Evolutionary conservation across 2,113 vertebrate species (phyloP).

Genomic region (Scytalopus superciliaris): DNA sequence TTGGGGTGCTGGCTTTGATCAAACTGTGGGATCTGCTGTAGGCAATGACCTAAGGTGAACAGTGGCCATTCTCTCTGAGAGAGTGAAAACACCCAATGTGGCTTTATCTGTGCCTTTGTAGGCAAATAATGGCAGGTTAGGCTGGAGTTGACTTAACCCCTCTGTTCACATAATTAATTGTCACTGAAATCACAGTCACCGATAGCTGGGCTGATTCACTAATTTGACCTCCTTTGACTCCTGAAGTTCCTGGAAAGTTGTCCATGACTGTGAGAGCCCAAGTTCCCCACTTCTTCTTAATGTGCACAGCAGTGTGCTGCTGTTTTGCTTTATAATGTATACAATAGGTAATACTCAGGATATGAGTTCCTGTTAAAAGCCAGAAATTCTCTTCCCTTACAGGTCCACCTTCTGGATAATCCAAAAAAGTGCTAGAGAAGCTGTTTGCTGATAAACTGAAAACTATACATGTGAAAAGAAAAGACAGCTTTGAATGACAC

Average conservation of each 20-base stretch:
- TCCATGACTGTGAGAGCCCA: background rate
- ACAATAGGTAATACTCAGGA: background rate
- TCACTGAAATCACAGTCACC: background rate
- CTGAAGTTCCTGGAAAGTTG: conserved; percentile 28
- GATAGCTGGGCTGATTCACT: background rate
- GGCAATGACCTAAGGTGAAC: background rate
- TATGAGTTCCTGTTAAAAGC: background rate
- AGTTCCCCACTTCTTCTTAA: background rate
- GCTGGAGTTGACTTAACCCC: background rate
- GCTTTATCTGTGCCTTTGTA: background rate
- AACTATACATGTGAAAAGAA: background rate
- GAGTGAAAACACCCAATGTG: background rate
- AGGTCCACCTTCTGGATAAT: background rate
- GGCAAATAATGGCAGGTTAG: background rate
- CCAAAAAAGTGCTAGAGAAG: background rate
- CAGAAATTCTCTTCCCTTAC: background rate
- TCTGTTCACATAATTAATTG: accelerated
- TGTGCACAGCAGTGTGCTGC: background rate
- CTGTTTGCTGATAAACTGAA: background rate
- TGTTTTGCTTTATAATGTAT: background rate
- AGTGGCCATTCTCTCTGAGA: background rate
- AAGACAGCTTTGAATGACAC: background rate
- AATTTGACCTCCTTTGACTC: background rate
- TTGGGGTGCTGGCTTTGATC: background rate
- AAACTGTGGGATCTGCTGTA: background rate